These are phyloP conservation scores for Macrosoma leucophasiata DNA, from an alignment of 2,888 invertebrate genomes.

Conservation along the genomic window DNA sequence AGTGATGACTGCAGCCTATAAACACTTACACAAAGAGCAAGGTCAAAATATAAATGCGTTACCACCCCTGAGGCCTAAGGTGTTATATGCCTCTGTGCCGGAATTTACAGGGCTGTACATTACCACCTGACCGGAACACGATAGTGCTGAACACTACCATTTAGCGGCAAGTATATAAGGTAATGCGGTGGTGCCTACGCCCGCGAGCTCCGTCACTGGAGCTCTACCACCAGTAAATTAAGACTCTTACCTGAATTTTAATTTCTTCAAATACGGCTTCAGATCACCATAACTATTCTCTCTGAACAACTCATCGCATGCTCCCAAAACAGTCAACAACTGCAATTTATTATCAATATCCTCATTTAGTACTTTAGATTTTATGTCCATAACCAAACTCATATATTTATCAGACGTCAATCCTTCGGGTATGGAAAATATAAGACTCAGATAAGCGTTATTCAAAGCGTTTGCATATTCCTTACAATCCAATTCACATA, in stretches of 20 bases:
- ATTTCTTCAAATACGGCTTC: conserved; percentile 33
- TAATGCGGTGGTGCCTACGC: too few species aligned
- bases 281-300: conserved; percentile 41
- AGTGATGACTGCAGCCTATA: too few species aligned
- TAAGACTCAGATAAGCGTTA: conserved; percentile 50
- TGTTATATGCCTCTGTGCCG: too few species aligned
- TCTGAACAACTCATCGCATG: conserved; percentile 32
- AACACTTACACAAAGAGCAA: too few species aligned
- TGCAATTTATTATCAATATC: conserved; percentile 33
- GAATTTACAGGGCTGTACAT: too few species aligned
- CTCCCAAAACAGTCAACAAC: conserved; percentile 38
- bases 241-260: conserved; percentile 49
- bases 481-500: conserved; percentile 52
- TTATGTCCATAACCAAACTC: conserved; percentile 58
- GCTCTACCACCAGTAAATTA: too few species aligned
- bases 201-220: too few species aligned
- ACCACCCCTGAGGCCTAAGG: too few species aligned
- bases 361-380: conserved; percentile 48
- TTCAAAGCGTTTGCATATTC: conserved; percentile 41
- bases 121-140: too few species aligned
- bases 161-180: too few species aligned
- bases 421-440: conserved; percentile 41
- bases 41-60: too few species aligned
- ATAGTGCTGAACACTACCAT: too few species aligned
- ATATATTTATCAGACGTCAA: conserved; percentile 48